Base-by-base conservation (phyloP, 2,888 invertebrate genomes). In the Drosophila longiperda region DNA sequence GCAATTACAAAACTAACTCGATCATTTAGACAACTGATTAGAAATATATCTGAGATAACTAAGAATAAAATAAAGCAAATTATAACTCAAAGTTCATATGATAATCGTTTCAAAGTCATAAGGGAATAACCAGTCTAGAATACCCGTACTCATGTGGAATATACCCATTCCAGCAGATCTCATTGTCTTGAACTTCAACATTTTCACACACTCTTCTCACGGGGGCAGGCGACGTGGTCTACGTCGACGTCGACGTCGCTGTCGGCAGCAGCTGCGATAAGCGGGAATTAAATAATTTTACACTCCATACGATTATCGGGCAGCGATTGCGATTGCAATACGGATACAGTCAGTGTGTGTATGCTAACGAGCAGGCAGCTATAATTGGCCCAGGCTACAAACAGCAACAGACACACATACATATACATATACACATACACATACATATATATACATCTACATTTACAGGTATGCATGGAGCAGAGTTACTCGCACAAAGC, bases 241-340 rank as follows among this genome's bases (percentile, higher is more conserved):
- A n/a, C 17, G 61, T 17, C 42, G 52, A 33, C 45, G 66, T 20
- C 53, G 6, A 33, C 52, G 12, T 26, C 74, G 3, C 52, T 32
- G 26, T 36, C 63, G 48, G 50, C 67, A 53, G 81, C 82, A 74
- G 77, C 84, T 83, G 89, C 75, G 87, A 87, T 87, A 87, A 87
- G 87, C 90, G 82, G 80, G 87, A 87, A 87, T 87, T 87, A 87
- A 87, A 87, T 87, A 90, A 87, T 87, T 87, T 90, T 87, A 90
- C 87, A 90, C 89, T 87, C 90, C 74, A 86, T 68, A 83, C 91
- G 91, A 91, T 91, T 91, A 91, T 91, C 89, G 81, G 90, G 88
- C 81, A 50, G 80, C 90, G 85, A 90, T 87, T 83, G 89, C 77
- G 78, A 91, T 87, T 88, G 88, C 89, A 86, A 91, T 91, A 91